These are phyloP conservation scores for Oceanodroma tethys DNA, from an alignment of 2,113 vertebrate genomes.

Conservation along the genomic window DNA sequence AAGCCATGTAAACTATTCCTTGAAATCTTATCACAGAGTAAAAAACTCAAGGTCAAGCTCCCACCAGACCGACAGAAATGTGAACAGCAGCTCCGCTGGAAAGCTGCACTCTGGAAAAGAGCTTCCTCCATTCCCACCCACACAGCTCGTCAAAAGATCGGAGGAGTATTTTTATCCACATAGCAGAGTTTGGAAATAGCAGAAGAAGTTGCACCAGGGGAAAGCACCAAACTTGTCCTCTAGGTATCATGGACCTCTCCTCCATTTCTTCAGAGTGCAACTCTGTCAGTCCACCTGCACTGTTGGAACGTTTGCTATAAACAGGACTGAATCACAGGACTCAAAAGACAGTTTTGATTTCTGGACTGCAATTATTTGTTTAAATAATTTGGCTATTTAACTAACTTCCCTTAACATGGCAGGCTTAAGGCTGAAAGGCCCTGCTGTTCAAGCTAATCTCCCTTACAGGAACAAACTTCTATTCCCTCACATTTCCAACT, in stretches of 20 bases:
- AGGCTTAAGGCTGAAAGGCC: not conserved
- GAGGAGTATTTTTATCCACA: not conserved
- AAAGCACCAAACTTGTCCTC: not conserved
- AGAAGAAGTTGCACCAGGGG: not conserved
- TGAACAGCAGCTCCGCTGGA: not conserved
- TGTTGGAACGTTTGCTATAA: not conserved
- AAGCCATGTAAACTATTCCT: not conserved
- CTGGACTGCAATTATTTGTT: not conserved
- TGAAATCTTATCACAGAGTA: not conserved
- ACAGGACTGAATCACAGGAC: not conserved
- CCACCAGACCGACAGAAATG: not conserved
- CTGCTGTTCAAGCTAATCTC: not conserved
- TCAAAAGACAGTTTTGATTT: not conserved
- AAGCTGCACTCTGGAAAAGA: not conserved
- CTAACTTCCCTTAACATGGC: not conserved
- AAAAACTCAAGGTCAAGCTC: conserved; percentile 17
- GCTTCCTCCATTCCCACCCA: not conserved
- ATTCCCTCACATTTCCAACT: not conserved
- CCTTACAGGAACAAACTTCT: not conserved
- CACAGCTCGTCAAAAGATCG: not conserved
- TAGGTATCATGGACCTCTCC: not conserved
- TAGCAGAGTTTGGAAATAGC: not conserved
- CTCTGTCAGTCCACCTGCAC: not conserved
- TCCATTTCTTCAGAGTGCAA: not conserved
- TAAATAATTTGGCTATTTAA: not conserved